These are phyloP conservation scores for Onychomys torridus DNA, from an alignment of 2,797 vertebrate species.

Conservation along the genomic window DNA sequence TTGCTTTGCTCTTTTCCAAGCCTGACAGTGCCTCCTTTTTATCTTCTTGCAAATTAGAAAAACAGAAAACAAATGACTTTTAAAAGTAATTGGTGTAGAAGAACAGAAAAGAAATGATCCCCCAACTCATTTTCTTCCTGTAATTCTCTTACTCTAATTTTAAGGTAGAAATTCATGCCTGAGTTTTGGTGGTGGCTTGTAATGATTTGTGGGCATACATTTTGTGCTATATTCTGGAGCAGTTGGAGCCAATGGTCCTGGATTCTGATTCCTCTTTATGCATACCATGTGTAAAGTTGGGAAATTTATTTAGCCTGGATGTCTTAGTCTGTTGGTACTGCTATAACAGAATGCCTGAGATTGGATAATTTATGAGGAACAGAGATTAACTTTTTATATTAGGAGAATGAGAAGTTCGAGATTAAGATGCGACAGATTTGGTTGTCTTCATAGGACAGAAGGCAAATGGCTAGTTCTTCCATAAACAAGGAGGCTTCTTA, in stretches of 20 bases:
- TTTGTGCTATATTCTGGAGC: not conserved
- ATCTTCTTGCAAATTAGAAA: slow-evolving; percentile 1
- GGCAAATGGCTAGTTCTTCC: not conserved
- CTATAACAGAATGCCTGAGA: not conserved
- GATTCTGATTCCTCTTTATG: not conserved
- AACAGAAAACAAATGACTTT: slow-evolving; percentile 47
- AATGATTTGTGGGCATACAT: not conserved
- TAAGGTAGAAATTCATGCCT: slow-evolving; percentile 13
- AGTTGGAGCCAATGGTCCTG: not conserved
- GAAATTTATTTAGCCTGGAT: not conserved
- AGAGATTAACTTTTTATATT: not conserved
- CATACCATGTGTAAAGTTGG: not conserved
- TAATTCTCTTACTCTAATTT: not conserved
- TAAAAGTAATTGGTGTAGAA: slow-evolving; percentile 48
- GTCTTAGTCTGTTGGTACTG: not conserved
- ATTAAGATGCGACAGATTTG: not conserved
- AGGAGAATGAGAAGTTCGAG: not conserved
- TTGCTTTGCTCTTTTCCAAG: slow-evolving; percentile 30
- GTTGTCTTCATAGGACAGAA: not conserved
- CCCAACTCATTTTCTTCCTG: not conserved
- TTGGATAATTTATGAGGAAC: not conserved
- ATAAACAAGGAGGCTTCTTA: not conserved
- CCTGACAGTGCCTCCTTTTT: not conserved
- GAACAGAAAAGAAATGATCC: not conserved
- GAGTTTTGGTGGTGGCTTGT: not conserved